A percentile compares a stretch with the other conserved stretches of the same genome.
phyloP scores from a whole-genome alignment of 2,888 invertebrate genomes.

The Norana najaformis region DNA sequence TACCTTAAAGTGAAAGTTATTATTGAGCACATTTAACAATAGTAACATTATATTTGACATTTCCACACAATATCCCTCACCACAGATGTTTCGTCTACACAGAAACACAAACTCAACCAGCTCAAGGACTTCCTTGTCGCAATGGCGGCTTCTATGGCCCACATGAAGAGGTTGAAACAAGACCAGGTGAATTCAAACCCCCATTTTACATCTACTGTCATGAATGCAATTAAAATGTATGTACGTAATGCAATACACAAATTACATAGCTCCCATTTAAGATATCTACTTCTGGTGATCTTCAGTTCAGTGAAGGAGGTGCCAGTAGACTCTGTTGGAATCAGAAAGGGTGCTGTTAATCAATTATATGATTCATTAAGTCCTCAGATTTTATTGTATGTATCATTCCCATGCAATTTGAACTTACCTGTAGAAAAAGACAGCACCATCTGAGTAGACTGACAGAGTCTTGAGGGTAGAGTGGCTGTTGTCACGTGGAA shows the following conservation, averaged over 20 bases:
- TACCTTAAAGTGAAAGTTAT: too few relatives aligned
- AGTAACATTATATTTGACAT: too few relatives aligned
- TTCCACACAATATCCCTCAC: too few relatives aligned
- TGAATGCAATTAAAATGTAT: not conserved
- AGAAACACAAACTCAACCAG: too few relatives aligned
- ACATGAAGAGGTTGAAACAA: too few relatives aligned
- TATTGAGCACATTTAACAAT: too few relatives aligned
- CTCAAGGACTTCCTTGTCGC: too few relatives aligned
- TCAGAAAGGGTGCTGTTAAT: not conserved
- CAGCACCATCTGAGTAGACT: conserved; percentile 28
- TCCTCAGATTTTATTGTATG: not conserved
- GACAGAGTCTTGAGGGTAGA: conserved; percentile 17
- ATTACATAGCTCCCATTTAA: not conserved
- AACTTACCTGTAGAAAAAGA: conserved; percentile 25
- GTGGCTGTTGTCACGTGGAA: conserved; percentile 24
- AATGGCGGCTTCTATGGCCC: too few relatives aligned
- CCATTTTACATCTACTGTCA: too few relatives aligned
- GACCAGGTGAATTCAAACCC: too few relatives aligned
- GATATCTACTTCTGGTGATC: not conserved
- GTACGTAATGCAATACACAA: not conserved
- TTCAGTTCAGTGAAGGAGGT: not conserved
- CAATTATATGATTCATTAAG: too few relatives aligned
- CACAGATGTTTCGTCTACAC: too few relatives aligned
- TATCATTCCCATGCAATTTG: not conserved
- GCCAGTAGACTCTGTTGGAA: not conserved